Evolutionary conservation across 1,140 invertebrate genomes (phyloP).

Genomic region (Lerema accius): DNA sequence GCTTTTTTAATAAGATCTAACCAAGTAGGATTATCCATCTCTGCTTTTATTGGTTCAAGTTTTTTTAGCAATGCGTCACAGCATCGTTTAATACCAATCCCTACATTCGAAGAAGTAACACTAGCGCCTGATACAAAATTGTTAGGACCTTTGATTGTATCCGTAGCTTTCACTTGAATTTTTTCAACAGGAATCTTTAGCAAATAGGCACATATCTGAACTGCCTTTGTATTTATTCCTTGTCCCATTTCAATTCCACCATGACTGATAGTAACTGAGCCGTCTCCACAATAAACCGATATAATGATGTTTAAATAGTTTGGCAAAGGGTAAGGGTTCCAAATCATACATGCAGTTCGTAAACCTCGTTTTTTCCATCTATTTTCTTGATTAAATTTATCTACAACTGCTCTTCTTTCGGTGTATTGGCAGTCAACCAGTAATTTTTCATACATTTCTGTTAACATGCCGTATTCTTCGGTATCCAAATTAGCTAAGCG

Average conservation of each 20-base stretch:
- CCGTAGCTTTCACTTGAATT: constrained; percentile 86
- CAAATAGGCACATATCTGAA: constrained; percentile 88
- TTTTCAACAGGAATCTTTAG: constrained; percentile 87
- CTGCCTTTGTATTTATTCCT: constrained; percentile 89
- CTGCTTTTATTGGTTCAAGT: constrained; percentile 84
- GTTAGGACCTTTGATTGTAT: constrained; percentile 84
- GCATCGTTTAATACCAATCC: constrained; percentile 42
- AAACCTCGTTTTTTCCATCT: constrained; percentile 90
- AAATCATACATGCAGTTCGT: constrained; percentile 85
- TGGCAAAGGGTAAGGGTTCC: constrained; percentile 61
- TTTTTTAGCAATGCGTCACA: constrained; percentile 78
- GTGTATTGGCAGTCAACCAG: constrained; percentile 84
- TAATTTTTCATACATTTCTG: constrained; percentile 58
- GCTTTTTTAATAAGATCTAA: constrained; percentile 83
- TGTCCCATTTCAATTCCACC: constrained; percentile 93
- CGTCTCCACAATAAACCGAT: constrained; percentile 89
- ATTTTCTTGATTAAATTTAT: constrained; percentile 85
- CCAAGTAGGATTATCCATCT: constrained; percentile 84
- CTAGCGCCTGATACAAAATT: constrained; percentile 81
- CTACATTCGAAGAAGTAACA: constrained; percentile 36
- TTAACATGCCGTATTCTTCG: constrained; percentile 60
- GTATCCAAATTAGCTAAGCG: constrained; percentile 85
- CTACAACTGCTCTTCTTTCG: constrained; percentile 74
- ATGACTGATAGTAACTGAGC: constrained; percentile 88
- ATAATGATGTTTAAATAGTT: constrained; percentile 84